Conservation (phyloP, 37 sponge, comb jelly and placozoan species). For the Hormiphora californensis region DNA sequence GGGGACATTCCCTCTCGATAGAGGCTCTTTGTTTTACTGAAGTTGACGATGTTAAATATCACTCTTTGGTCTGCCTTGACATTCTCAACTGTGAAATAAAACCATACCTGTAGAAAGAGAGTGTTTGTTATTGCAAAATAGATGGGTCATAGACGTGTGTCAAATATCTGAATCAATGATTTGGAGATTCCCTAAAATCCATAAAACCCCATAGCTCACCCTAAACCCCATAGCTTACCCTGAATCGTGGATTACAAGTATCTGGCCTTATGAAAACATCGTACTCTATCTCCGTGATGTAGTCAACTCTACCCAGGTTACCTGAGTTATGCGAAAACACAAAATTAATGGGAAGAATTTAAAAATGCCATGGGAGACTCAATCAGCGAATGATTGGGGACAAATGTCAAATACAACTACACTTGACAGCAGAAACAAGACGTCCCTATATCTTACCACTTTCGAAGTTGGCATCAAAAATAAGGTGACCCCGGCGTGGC, state of each 20-base stretch:
- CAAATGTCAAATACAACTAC: not conserved
- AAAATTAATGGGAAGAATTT: not conserved
- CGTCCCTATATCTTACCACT: conserved; percentile 59
- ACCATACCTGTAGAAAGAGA: conserved; percentile 90
- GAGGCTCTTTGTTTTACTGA: conserved; percentile 89
- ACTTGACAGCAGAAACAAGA: not conserved
- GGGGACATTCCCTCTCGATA: conserved; percentile 95
- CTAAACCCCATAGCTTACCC: no score
- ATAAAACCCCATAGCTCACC: no score
- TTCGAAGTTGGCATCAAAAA: conserved; percentile 86
- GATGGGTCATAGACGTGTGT: no score
- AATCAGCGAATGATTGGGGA: not conserved
- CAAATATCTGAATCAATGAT: no score
- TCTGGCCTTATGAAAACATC: conserved; percentile 90
- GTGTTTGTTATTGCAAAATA: no score
- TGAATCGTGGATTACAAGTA: conserved; percentile 82
- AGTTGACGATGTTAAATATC: conserved; percentile 91
- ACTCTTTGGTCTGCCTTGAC: conserved; percentile 70
- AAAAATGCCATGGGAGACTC: not conserved
- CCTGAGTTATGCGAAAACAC: conserved; percentile 55
- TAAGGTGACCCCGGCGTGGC: conserved; percentile 61
- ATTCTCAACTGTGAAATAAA: conserved; percentile 83
- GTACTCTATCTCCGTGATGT: conserved; percentile 82
- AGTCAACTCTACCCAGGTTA: conserved; percentile 84
- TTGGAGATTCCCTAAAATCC: no score